A percentile compares a stretch with the other conserved stretches of the same genome.
Conservation (phyloP, 2,113 vertebrate species). For the Phocoena phocoena region DNA sequence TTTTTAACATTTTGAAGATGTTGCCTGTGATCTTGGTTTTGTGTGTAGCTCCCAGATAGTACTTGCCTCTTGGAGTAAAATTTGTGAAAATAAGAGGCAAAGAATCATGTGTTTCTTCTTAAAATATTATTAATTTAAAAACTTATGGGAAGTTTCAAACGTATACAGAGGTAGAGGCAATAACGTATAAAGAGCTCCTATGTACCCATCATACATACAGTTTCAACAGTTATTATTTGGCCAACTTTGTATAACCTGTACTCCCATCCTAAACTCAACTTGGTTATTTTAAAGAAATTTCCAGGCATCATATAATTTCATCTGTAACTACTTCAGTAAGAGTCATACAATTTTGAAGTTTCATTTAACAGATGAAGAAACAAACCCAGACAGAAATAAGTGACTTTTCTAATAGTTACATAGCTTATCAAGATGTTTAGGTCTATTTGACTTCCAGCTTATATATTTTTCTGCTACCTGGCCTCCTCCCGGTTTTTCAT, state of each 20-base stretch:
- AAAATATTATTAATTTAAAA: neutral
- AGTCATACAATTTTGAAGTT: constrained; percentile 27
- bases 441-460: constrained; percentile 1
- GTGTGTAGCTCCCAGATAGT: neutral
- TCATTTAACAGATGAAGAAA: neutral
- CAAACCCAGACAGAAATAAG: neutral
- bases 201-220: neutral
- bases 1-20: neutral
- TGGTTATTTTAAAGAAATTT: constrained; percentile 37
- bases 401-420: neutral
- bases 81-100: neutral
- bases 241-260: neutral
- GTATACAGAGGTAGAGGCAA: neutral
- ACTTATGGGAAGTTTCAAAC: neutral
- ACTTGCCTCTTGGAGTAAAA: neutral
- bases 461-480: neutral
- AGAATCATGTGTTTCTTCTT: neutral
- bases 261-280: neutral
- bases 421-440: neutral
- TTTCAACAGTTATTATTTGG: neutral
- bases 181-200: neutral
- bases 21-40: neutral
- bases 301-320: neutral
- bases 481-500: neutral
- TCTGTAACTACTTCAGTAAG: neutral